Evolutionary conservation across 2,797 vertebrate species (phyloP).

Genomic region (Cheirogaleus major): DNA sequence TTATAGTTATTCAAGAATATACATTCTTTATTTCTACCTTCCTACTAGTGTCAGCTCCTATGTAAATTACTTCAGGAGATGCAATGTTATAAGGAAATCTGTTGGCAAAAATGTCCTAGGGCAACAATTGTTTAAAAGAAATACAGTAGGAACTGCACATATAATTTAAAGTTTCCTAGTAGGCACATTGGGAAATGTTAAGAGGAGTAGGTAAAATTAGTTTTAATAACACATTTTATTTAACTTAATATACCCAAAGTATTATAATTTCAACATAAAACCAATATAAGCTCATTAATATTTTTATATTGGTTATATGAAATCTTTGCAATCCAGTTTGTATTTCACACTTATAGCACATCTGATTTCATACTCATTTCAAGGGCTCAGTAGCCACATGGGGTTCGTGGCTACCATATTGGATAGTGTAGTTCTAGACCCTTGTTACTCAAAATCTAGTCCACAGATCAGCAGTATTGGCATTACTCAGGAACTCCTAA

Average conservation of each 20-base stretch:
- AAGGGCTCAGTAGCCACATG: not conserved
- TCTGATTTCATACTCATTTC: not conserved
- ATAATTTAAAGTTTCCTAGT: not conserved
- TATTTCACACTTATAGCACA: not conserved
- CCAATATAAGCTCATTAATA: not conserved
- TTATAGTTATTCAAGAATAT: not conserved
- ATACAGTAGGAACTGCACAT: not conserved
- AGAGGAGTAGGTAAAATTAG: not conserved
- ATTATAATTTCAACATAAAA: not conserved
- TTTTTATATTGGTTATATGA: not conserved
- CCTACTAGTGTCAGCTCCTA: not conserved
- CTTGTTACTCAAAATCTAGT: not conserved
- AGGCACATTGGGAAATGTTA: not conserved
- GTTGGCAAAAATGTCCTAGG: not conserved
- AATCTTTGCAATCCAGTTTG: not conserved
- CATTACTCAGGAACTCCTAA: not conserved
- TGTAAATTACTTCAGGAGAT: not conserved
- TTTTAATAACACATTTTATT: not conserved
- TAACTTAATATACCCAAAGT: not conserved
- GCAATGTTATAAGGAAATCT: not conserved
- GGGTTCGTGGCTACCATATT: not conserved
- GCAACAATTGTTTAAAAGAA: not conserved
- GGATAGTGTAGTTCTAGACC: not conserved
- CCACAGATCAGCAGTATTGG: not conserved
- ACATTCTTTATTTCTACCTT: not conserved